These are phyloP conservation scores for Aleiodes alternator DNA, from an alignment of 2,888 invertebrate genomes.

Conservation along the genomic window DNA sequence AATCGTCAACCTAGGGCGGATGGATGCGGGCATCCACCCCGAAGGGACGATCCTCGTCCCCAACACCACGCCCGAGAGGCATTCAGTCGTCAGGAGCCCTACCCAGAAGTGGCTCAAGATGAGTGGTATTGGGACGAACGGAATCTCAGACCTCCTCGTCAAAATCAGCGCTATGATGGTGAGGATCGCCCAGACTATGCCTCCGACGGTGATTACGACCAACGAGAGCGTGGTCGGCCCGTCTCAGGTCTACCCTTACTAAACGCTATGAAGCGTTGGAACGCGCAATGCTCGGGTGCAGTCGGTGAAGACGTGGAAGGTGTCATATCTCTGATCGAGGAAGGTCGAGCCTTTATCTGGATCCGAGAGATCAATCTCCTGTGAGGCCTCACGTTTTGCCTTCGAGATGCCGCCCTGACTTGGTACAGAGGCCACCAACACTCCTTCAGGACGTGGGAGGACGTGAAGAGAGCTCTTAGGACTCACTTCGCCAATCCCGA, in stretches of 20 bases:
- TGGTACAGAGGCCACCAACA: slow-evolving; percentile 36
- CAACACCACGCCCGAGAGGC: too few relatives aligned
- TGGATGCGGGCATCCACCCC: too few relatives aligned
- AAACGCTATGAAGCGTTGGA: not conserved
- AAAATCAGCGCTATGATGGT: too few relatives aligned
- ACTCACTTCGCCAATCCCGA: slow-evolving; percentile 33
- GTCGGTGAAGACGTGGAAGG: slow-evolving; percentile 25
- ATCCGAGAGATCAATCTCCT: not conserved
- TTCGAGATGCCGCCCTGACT: not conserved
- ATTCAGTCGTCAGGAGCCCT: too few relatives aligned
- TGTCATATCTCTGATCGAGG: slow-evolving; percentile 29
- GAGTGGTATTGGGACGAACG: too few relatives aligned
- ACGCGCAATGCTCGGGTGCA: slow-evolving; percentile 11
- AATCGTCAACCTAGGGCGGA: too few relatives aligned
- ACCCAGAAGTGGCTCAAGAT: too few relatives aligned
- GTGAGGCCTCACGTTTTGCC: slow-evolving; percentile 29
- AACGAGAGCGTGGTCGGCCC: not conserved
- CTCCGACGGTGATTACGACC: slow-evolving; percentile 4
- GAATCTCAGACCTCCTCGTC: too few relatives aligned
- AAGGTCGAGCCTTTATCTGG: slow-evolving; percentile 24
- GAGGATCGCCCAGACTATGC: too few relatives aligned
- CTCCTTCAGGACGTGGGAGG: slow-evolving; percentile 5
- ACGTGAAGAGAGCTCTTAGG: not conserved
- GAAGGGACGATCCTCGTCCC: too few relatives aligned
- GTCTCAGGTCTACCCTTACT: not conserved